Evolutionary conservation across 2,113 vertebrate genomes (phyloP), one percentile per base, ranked within the genome.

Genomic region (Pangasianodon hypophthalmus): DNA sequence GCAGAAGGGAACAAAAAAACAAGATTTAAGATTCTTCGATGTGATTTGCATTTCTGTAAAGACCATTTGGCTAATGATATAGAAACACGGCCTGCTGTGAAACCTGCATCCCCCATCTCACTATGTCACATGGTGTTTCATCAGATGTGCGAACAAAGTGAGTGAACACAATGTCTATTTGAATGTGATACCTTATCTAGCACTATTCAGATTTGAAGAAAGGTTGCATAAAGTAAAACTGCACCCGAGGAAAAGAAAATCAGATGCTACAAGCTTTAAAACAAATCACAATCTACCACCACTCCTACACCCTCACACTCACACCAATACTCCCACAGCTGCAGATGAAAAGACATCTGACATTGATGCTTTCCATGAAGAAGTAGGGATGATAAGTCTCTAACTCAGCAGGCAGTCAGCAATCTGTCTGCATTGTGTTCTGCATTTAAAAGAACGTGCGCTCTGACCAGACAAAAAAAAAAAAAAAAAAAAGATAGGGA

Each of bases 361-460:
- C 86, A 64, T 69, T 81, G 60, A 90, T 85, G 88, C 87, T 90
- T 92, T 91, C 48, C 62, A 90, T 46, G 77, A 56, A 87, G 90
- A 46, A 87, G 90, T 37, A 82, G 52, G 50, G 90, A 88, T 87
- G 58, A 79, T 88, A 87, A 93, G 90, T 91, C 87, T 56, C 73
- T 64, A 67, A 85, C 88, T 85, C 80, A 90, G 88, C 41, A 64
- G 75, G 91, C 81, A 91, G 87, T 91, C 90, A 85, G 88, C 90
- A 88, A 92, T 93, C 90, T 93, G 87, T 92, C 88, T 81, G 71
- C 62, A 90, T 89, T 90, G 88, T 84, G 88, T 58, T 71, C 26
- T 79, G 67, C 84, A 85, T 89, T 91, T 87, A 90, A 88, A 91
- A 87, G 81, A 89, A 87, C 71, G 58, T 11, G 29, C 5, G 88